A percentile compares a stretch with the other conserved stretches of the same genome.
phyloP scores from a whole-genome alignment of 37 sponge, comb jelly and placozoan genomes.

The Hormiphora californensis region DNA sequence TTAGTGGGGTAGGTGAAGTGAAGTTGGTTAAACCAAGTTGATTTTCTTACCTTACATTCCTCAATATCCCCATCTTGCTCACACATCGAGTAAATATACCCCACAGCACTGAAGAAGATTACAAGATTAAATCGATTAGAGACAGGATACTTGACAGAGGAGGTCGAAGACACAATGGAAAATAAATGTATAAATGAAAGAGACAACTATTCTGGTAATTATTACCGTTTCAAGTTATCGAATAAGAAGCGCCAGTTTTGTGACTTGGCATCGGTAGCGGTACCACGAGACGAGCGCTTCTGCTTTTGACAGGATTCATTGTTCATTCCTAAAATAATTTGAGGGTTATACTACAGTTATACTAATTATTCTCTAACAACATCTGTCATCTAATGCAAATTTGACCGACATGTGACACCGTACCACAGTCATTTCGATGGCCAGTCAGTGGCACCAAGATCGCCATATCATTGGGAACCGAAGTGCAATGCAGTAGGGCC shows the following conservation, averaged over 20 bases:
- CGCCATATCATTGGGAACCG: no score
- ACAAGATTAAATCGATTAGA: neutral
- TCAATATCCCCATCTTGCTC: conserved; percentile 53
- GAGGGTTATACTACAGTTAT: no score
- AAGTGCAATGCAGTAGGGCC: no score
- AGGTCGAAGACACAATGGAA: neutral
- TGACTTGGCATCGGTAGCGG: conserved; percentile 13
- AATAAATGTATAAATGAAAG: neutral
- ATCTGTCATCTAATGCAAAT: no score
- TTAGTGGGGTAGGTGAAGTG: no score
- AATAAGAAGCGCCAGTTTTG: conserved; percentile 29
- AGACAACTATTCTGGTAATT: neutral
- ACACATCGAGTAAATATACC: conserved; percentile 50
- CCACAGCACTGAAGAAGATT: conserved; percentile 29
- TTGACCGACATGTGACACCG: no score
- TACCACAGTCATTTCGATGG: no score
- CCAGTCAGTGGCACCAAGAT: no score
- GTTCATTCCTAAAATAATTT: no score
- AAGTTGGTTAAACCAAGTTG: neutral
- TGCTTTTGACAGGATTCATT: no score
- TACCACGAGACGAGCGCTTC: neutral
- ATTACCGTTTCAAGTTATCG: conserved; percentile 37
- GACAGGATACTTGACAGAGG: neutral
- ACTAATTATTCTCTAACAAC: no score
- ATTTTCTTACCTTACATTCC: conserved; percentile 24